These are phyloP conservation scores for Spisula solida DNA, from an alignment of 2,888 invertebrate species.

Conservation along the genomic window DNA sequence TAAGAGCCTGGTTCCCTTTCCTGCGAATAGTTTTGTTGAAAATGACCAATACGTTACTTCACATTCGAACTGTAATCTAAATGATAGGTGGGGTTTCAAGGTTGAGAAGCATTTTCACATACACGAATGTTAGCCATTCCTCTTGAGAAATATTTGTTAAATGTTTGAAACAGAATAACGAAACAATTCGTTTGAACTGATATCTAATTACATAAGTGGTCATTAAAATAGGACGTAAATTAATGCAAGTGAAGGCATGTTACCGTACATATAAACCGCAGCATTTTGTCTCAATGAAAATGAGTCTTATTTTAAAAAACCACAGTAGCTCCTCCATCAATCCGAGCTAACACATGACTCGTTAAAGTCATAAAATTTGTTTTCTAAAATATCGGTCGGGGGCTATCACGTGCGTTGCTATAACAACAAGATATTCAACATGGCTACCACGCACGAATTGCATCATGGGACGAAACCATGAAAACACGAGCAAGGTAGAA, in stretches of 20 bases:
- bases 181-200: constrained; percentile 25
- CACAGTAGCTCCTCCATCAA: neutral
- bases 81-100: neutral
- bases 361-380: neutral
- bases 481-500: constrained; percentile 26
- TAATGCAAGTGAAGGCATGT: constrained; percentile 2
- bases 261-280: constrained; percentile 1
- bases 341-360: constrained; percentile 15
- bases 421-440: constrained; percentile 38
- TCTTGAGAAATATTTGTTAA: constrained; percentile 26
- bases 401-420: constrained; percentile 20
- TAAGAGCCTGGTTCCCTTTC: too few species aligned
- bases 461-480: neutral
- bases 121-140: neutral
- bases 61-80: neutral
- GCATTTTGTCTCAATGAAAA: neutral
- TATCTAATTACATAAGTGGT: constrained; percentile 28
- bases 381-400: constrained; percentile 9
- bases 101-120: neutral
- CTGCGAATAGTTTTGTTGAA: too few species aligned
- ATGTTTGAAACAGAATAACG: constrained; percentile 18
- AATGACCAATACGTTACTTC: neutral
- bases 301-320: constrained; percentile 18
- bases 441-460: constrained; percentile 44
- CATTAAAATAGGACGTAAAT: constrained; percentile 19